Evolutionary conservation across 1,140 invertebrate genomes (phyloP), one percentile per base, ranked within the genome.

Genomic region (Saccostrea echinata): DNA sequence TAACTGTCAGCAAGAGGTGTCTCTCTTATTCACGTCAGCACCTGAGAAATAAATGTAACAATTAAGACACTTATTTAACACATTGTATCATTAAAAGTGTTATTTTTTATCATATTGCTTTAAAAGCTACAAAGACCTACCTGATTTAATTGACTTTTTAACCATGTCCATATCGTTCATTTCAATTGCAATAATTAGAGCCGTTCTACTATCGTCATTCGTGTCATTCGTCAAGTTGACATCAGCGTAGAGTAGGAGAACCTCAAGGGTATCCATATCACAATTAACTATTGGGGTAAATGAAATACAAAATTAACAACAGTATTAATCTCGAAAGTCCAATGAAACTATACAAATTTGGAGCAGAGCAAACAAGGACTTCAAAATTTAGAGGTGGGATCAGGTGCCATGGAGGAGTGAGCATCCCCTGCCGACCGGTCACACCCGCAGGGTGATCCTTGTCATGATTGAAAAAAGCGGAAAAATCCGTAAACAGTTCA

Each of bases 91-190:
- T 16, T 9, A 11, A 55, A 13, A 55, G 18, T 3, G 18, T 55
- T 3, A 68, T 24, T 9, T 27, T 24, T 68, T 24, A 27, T n/a
- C 9, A 86, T 18, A 8, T 24, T 11, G 18, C 3, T 55, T 3
- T 64, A 13, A 64, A 24, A n/a, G 13, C 8, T 57, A 24, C 27
- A 30, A 1, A 12, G 8, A 55, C 68, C 27, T 68, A 87, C 86
- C 86, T 71, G 86, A 33, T 84, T 87, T 87, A 24, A 83, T 21
- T 21, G 84, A 55, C 13, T 64, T 51, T 76, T 87, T 87, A 3
- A 87, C 61, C 13, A 87, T 87, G n/a, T 55, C 21, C 13, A 87
- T 51, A 35, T 87, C 86, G 82, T 84, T 64, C 57, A 87, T 83
- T 57, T 84, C 68, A 12, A 81, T 43, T 3, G 86, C 86, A 30